phyloP scores from a whole-genome alignment of 2,797 vertebrate species.

The Gila robusta region DNA sequence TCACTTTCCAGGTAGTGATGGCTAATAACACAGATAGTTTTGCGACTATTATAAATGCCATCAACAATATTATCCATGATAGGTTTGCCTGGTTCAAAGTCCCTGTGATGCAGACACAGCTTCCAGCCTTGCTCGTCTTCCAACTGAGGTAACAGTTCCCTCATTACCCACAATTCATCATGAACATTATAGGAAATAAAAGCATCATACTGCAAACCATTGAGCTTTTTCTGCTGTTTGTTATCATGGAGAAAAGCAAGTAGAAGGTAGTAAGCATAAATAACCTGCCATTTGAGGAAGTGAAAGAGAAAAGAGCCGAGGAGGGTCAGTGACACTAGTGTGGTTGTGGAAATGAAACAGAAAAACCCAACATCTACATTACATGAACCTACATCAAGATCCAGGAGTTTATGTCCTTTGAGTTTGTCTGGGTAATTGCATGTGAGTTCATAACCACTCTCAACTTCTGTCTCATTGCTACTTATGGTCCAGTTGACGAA shows the following conservation, averaged over 20 bases:
- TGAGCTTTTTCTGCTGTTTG: slow-evolving; percentile 61
- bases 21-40: slow-evolving; percentile 79
- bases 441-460: slow-evolving; percentile 63
- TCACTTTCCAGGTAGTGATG: slow-evolving; percentile 75
- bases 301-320: slow-evolving; percentile 65
- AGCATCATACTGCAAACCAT: slow-evolving; percentile 70
- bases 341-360: slow-evolving; percentile 62
- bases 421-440: slow-evolving; percentile 70
- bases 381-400: slow-evolving; percentile 64
- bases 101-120: slow-evolving; percentile 80
- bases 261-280: slow-evolving; percentile 74
- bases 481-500: slow-evolving; percentile 64
- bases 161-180: slow-evolving; percentile 76
- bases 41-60: slow-evolving; percentile 76
- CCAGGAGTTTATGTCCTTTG: slow-evolving; percentile 63
- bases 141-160: slow-evolving; percentile 72
- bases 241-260: slow-evolving; percentile 67
- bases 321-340: slow-evolving; percentile 58
- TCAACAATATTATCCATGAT: slow-evolving; percentile 78
- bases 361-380: slow-evolving; percentile 51
- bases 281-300: slow-evolving; percentile 72
- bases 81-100: slow-evolving; percentile 77
- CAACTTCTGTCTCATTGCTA: slow-evolving; percentile 68
- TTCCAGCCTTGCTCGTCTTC: slow-evolving; percentile 77
- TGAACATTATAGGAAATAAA: slow-evolving; percentile 80